Base-by-base conservation (phyloP, 2,797 vertebrate species). In the Paguma larvata region DNA sequence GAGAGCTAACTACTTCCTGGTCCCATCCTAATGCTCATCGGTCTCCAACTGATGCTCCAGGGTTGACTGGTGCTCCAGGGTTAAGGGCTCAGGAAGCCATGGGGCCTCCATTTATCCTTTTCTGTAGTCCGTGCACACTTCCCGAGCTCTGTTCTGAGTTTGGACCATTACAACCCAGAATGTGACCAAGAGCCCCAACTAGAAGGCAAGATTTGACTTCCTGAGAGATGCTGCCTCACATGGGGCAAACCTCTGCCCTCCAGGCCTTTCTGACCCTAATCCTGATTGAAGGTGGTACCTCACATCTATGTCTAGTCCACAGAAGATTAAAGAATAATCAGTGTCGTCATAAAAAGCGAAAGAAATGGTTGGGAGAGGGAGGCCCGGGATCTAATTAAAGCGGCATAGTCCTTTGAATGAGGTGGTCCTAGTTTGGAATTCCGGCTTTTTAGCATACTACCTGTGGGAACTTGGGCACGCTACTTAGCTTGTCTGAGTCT, bases 191-290 rank as follows among this genome's bases (percentile, higher is more conserved):
- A 75, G 86, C 51, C 5, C n/a, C 80, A 91, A 48, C 34, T 51
- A 85, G 72, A 96, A 89, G 18, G 30, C 21, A 90, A 85, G 19
- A 13, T 34, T 53, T 70, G 77, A 92, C 67, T 84, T 96, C 7
- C 72, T 67, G 59, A 89, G 79, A 73, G 44, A 51, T 25, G 38
- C 53, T 78, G 23, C n/a, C 5, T 87, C 53, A 44, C 4, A 7
- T 0, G 38, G 41, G 65, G 62, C 65, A 77, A 56, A 30, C 34
- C 34, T 79, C 48, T n/a, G 21, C 44, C 67, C 75, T 70, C 65
- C 1, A 84, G 51, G n/a, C 27, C n/a, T 92, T 85, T 62, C 59
- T 93, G 27, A 92, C 9, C 10, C 51, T 83, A 19, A 63, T 25
- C 30, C n/a, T 79, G 44, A 23, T 53, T 85, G 67, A 83, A 89